A percentile compares a stretch with the other conserved stretches of the same genome.
Conservation (phyloP, 2,888 invertebrate species). For the Lamproptera curius region DNA sequence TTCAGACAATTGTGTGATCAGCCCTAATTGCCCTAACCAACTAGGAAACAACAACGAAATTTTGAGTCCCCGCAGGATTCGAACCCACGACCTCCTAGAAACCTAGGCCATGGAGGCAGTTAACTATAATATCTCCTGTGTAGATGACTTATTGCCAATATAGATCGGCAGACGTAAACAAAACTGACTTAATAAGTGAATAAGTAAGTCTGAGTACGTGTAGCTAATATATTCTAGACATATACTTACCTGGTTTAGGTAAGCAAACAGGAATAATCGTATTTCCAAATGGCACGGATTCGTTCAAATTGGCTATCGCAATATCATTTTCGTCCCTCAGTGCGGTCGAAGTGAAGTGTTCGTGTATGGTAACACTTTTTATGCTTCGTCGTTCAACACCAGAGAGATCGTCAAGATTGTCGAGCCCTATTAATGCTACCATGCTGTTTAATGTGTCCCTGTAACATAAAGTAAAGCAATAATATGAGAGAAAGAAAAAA, state of each 20-base stretch:
- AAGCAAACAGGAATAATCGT: conserved; percentile 74
- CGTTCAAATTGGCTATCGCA: conserved; percentile 67
- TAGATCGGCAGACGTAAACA: too few relatives aligned
- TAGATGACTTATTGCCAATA: too few relatives aligned
- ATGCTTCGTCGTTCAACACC: conserved; percentile 57
- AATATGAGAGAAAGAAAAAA: too few relatives aligned
- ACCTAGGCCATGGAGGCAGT: not conserved
- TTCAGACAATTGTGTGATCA: too few relatives aligned
- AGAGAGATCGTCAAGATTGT: conserved; percentile 51
- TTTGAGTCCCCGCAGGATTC: too few relatives aligned
- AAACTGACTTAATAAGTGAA: too few relatives aligned
- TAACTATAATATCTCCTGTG: too few relatives aligned
- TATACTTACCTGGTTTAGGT: conserved; percentile 59
- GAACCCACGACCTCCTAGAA: too few relatives aligned
- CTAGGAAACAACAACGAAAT: too few relatives aligned
- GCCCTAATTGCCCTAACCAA: too few relatives aligned
- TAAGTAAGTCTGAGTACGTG: too few relatives aligned
- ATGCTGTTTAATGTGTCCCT: conserved; percentile 59
- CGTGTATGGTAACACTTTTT: conserved; percentile 60
- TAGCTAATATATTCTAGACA: not conserved
- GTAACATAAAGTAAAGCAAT: too few relatives aligned
- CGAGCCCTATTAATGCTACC: conserved; percentile 64
- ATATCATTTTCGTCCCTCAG: conserved; percentile 78
- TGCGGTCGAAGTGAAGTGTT: conserved; percentile 66
- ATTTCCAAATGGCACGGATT: conserved; percentile 58